Percentiles rank a stretch among this genome's conserved stretches.
Conservation (phyloP, 2,113 vertebrate species). For the Thinocorus orbignyianus region DNA sequence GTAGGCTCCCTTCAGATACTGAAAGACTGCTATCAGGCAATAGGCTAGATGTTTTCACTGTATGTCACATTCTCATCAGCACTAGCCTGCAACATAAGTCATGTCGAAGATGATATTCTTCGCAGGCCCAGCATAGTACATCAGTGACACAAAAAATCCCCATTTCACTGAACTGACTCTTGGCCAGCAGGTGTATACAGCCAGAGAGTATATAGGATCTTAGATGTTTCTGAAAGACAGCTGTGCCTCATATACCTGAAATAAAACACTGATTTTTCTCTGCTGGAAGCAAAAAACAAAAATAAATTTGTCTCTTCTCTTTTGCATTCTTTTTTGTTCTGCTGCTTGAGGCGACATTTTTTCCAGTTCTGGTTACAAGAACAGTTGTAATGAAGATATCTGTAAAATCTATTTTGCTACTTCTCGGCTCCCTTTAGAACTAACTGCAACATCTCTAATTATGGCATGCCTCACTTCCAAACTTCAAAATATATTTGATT, state of each 20-base stretch:
- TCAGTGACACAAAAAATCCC: background rate
- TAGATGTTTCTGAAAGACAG: background rate
- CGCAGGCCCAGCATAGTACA: background rate
- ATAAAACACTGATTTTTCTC: background rate
- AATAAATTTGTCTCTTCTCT: background rate
- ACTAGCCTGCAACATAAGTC: background rate
- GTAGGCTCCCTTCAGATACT: no score
- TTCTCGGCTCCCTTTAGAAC: background rate
- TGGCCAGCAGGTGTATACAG: background rate
- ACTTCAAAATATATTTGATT: conserved; percentile 4
- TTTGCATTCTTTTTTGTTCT: background rate
- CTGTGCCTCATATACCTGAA: background rate
- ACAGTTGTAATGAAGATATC: background rate
- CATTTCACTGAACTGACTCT: background rate
- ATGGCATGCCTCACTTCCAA: background rate
- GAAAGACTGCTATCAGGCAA: no score
- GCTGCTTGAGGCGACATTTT: background rate
- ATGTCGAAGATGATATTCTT: accelerated
- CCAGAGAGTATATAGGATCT: background rate
- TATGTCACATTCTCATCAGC: background rate
- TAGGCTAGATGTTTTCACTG: background rate
- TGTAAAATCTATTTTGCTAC: background rate
- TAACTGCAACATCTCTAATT: background rate
- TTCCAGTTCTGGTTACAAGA: background rate
- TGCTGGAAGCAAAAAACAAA: background rate